Evolutionary conservation across 64 coral and sea anemone genomes (phyloP), one percentile per base, ranked within the genome.

Genomic region (Actinia equina): DNA sequence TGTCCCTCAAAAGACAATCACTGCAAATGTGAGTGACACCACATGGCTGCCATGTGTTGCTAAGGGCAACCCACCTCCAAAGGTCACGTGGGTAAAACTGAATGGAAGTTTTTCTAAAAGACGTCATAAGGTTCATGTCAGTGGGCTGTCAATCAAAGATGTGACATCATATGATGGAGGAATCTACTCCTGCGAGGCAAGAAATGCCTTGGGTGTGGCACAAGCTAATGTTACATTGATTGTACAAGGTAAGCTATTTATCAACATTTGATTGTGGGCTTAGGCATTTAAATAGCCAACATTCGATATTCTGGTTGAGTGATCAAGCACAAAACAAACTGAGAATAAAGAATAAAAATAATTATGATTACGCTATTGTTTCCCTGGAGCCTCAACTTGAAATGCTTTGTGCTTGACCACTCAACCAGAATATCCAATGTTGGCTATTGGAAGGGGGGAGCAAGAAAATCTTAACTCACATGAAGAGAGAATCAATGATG

Each of bases 161-260:
- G 86, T 88, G 49, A 77, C 20, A 44, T 60, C 86, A 37, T 27
- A 26, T 51, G 91, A 92, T 16, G 11, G 84, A 6, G 91, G 91
- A 27, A 15, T 88, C 17, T 92, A 92, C 64, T 83, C 79, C 19
- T 92, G 91, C 43, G 59, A 44, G 83, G 91, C 86, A 14, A 55
- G 7, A 53, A 92, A 64, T 88, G 22, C 41, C 13, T 49, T 84
- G 13, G 90, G 86, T 81, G 78, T 46, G n/a, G 78, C 18, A 74
- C 69, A 74, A 13, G 69, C 25, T 27, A 74, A 74, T 41, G 69
- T 74, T 41, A 74, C 23, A 74, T 41, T 74, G 69, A 74, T 74
- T 74, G 69, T 74, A 30, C 69, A 74, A 74, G 69, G 69, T 74
- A 74, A 41, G 69, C 62, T n/a, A 2, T 74, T 22, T 65, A 23